A percentile compares a stretch with the other conserved stretches of the same genome.
phyloP scores from a whole-genome alignment of 2,797 vertebrate species.

The Tapirus indicus region DNA sequence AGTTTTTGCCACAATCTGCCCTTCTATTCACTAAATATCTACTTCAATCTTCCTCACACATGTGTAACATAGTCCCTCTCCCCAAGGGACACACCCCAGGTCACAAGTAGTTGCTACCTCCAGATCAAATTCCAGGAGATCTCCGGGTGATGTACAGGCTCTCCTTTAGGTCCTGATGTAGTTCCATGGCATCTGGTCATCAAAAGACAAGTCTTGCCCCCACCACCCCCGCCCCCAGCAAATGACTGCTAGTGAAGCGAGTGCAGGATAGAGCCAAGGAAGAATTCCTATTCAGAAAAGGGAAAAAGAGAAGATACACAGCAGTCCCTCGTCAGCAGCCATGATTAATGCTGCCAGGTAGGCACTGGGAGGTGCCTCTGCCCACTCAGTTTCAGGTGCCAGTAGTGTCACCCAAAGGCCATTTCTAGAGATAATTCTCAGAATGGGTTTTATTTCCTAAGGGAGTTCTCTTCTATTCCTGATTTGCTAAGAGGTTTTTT shows the following conservation, averaged over 20 bases:
- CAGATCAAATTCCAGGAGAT: background rate
- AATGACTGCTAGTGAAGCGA: background rate
- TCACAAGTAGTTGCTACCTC: background rate
- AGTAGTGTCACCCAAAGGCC: background rate
- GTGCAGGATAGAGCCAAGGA: background rate
- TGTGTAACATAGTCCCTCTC: background rate
- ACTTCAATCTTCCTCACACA: background rate
- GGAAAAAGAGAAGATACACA: background rate
- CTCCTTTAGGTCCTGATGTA: background rate
- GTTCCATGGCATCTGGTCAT: background rate
- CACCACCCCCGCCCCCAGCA: accelerated
- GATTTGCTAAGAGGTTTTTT: background rate
- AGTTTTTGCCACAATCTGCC: background rate
- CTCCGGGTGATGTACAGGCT: background rate
- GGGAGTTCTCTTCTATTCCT: background rate
- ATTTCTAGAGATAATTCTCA: background rate
- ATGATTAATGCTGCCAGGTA: background rate
- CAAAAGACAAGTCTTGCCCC: background rate
- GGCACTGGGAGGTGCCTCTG: accelerated
- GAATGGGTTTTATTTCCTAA: background rate
- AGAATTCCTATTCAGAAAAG: background rate
- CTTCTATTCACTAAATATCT: background rate
- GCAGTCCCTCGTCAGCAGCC: background rate
- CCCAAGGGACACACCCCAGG: background rate
- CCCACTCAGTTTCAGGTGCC: background rate